A percentile compares a stretch with the other conserved stretches of the same genome.
phyloP scores from a whole-genome alignment of 2,113 vertebrate genomes.

The Pimephales promelas region DNA sequence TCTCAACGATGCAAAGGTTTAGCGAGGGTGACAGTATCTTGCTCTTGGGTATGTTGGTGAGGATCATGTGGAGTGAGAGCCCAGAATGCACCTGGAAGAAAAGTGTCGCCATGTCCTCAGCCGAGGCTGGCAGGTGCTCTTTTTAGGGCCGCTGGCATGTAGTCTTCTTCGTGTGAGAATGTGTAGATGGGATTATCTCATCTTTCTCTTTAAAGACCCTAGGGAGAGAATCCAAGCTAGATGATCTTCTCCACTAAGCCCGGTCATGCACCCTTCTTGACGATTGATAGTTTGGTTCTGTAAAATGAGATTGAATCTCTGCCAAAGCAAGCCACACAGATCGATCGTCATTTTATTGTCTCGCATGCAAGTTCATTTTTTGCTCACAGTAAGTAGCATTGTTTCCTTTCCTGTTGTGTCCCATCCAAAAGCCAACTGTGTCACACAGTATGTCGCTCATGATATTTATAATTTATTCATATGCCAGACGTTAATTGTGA shows the following conservation, averaged over 20 bases:
- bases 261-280: conserved; percentile 3
- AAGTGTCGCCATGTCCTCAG: conserved; percentile 27
- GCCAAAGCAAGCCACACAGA: background rate
- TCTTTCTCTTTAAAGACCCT: conserved; percentile 37
- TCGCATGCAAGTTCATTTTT: background rate
- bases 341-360: background rate
- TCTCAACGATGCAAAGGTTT: conserved; percentile 3
- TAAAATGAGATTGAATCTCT: background rate
- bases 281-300: background rate
- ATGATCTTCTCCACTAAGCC: conserved; percentile 13
- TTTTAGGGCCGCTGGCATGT: conserved; percentile 29
- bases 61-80: conserved; percentile 2
- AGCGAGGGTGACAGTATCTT: background rate
- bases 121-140: conserved; percentile 49
- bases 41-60: conserved; percentile 14
- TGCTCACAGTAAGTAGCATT: background rate
- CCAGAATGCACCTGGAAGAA: conserved; percentile 37
- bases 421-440: conserved; percentile 31
- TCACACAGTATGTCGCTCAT: conserved; percentile 35
- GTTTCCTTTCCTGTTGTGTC: background rate
- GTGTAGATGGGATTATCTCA: conserved; percentile 44
- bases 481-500: conserved; percentile 42
- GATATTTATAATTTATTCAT: conserved; percentile 63
- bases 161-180: background rate
- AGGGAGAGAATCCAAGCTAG: conserved; percentile 14